Evolutionary conservation across 2,797 vertebrate genomes (phyloP), one percentile per base, ranked within the genome.

Genomic region (Propithecus deckenii): DNA sequence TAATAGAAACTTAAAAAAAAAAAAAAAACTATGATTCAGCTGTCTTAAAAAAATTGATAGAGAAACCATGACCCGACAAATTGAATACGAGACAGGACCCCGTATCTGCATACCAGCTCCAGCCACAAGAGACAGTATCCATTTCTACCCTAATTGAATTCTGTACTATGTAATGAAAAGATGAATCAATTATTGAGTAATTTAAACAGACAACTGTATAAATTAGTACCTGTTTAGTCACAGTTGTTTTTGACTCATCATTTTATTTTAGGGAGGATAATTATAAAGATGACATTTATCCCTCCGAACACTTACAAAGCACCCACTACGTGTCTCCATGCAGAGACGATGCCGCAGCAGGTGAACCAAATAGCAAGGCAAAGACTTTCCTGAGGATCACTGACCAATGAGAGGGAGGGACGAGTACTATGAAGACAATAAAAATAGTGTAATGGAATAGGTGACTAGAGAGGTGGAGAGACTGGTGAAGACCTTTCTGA

Each of bases 121-220:
- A 93, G 89, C 95, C 97, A 97, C 97, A 89, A 75, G 96, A 98
- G 97, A 98, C 94, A 91, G 72, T 75, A 78, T 97, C 98, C 98
- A 97, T 95, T 98, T 97, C 93, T 94, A 93, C 71, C 86, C 83
- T 98, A 98, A 99, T 76, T 97, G 97, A 98, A 97, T 98, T 98
- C 96, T 79, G 86, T 93, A 95, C 96, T 95, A 81, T 0, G 4
- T 97, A 98, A 98, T 97, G 96, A 98, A 98, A 98, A 98, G 97
- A 97, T 97, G 93, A 98, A 98, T 98, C 98, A 98, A 98, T 99
- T 98, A 98, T 3, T 80, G 86, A 98, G 85, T 94, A 96, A 95
- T 91, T 97, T 98, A 97, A 97, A 97, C 52, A 97, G 95, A 97
- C 96, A 98, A 95, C 90, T 63, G 48, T 96, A 96, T 97, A 85